phyloP scores from a whole-genome alignment of 1,140 invertebrate species.

The Drosophila sechellia region DNA sequence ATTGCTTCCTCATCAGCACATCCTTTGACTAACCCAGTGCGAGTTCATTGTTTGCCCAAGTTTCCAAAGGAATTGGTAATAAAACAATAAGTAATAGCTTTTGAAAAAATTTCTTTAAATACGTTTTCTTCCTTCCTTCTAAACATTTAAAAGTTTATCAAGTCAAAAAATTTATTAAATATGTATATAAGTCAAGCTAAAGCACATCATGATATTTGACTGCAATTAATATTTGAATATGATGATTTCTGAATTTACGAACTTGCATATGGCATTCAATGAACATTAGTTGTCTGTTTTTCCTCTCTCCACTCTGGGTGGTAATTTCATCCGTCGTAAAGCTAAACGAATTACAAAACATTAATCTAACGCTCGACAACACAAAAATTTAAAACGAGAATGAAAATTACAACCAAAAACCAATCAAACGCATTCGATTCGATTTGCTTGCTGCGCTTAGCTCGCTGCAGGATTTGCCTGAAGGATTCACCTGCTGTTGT shows the following conservation, averaged over 20 bases:
- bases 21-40: constrained; percentile 45
- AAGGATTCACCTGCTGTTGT: constrained; percentile 54
- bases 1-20: constrained; percentile 35
- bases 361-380: constrained; percentile 70
- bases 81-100: not conserved
- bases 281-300: not conserved
- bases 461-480: constrained; percentile 59
- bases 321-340: constrained; percentile 26
- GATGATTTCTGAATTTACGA: not conserved
- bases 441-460: constrained; percentile 81
- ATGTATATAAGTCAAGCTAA: too few relatives aligned
- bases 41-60: constrained; percentile 7
- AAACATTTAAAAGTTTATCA: too few relatives aligned
- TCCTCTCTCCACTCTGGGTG: not conserved
- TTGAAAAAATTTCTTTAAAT: not conserved
- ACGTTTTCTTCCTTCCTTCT: too few relatives aligned
- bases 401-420: constrained; percentile 22
- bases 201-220: too few relatives aligned
- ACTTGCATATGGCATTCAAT: not conserved
- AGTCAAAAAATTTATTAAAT: too few relatives aligned
- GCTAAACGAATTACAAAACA: constrained; percentile 78
- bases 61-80: not conserved
- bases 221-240: too few relatives aligned
- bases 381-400: constrained; percentile 34
- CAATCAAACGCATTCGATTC: constrained; percentile 73